Base-by-base conservation (phyloP, 2,888 invertebrate species). In the Napeogenes inachia region DNA sequence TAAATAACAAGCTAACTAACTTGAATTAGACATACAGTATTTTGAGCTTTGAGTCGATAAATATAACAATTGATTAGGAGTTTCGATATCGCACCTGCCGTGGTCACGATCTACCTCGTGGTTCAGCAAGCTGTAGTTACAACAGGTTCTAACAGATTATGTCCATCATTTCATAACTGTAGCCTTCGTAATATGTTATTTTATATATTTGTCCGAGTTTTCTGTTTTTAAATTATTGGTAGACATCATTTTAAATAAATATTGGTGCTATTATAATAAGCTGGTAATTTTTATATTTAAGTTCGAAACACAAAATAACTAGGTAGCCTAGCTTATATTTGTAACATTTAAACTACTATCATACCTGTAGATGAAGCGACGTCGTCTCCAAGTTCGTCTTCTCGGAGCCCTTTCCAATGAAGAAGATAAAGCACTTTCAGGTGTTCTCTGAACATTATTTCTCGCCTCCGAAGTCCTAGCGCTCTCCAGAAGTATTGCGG, bases 401-500 rank as follows among this genome's bases (percentile, higher is more conserved):
- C 75, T 77, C 3, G 83, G 74, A n/a, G 75, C 72, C 68, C 84
- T 85, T 45, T 84, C 82, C 66, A 82, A 33, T 1, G 87, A 86
- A 0, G 87, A 84, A 3, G 85, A 80, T 84, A 84, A 84, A 8
- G 74, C 76, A 2, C 72, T 70, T 54, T 73, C 75, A 45, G 73
- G 74, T 35, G 75, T 73, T 46, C 78, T 80, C 65, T 69, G 79
- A 6, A 79, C 79, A 58, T 75, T 73, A 59, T 84, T 85, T 71
- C 88, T 79, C 2, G 85, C 85, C 66, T 91, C 91, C 57, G 85
- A 78, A 60, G 81, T 89, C 73, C 89, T 87, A n/a, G 93, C 92
- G 64, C 93, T 93, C 79, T 94, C 94, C 84, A 94, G 81, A 75
- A 94, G 78, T 64, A 94, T 91, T 57, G 94, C 92, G n/a, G 94